These are phyloP conservation scores for Megaptera novaeangliae DNA, from an alignment of 2,113 vertebrate species.

Conservation along the genomic window DNA sequence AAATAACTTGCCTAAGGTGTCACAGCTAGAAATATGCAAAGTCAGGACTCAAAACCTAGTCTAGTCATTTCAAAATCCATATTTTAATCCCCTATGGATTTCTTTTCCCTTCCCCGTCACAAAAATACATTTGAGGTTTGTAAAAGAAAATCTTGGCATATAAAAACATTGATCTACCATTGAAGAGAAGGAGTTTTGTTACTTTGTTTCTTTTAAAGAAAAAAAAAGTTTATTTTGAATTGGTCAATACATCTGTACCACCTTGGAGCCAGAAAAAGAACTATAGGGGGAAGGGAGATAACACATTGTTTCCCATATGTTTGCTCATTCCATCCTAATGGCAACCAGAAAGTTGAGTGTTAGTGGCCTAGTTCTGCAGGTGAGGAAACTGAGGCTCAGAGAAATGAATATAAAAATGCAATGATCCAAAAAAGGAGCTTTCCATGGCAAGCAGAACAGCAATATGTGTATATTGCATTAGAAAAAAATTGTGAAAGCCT, in stretches of 20 bases:
- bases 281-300: not conserved
- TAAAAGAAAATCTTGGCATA: not conserved
- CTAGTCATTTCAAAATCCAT: not conserved
- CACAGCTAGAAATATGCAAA: constrained; percentile 1
- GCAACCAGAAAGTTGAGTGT: not conserved
- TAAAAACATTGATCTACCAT: not conserved
- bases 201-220: not conserved
- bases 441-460: not conserved
- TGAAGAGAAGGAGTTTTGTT: not conserved
- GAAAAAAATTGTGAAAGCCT: not conserved
- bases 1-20: constrained; percentile 8
- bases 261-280: not conserved
- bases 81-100: not conserved
- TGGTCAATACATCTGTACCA: not conserved
- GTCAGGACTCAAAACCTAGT: not conserved
- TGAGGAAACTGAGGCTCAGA: constrained; percentile 15
- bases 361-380: not conserved
- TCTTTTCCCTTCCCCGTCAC: not conserved
- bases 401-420: not conserved
- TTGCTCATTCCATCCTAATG: not conserved
- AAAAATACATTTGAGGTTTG: not conserved
- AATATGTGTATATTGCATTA: not conserved
- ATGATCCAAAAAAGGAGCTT: not conserved
- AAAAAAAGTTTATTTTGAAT: not conserved
- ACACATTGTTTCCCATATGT: not conserved